Evolutionary conservation across 2,888 invertebrate genomes (phyloP).

Genomic region (Epsilonema sp.): DNA sequence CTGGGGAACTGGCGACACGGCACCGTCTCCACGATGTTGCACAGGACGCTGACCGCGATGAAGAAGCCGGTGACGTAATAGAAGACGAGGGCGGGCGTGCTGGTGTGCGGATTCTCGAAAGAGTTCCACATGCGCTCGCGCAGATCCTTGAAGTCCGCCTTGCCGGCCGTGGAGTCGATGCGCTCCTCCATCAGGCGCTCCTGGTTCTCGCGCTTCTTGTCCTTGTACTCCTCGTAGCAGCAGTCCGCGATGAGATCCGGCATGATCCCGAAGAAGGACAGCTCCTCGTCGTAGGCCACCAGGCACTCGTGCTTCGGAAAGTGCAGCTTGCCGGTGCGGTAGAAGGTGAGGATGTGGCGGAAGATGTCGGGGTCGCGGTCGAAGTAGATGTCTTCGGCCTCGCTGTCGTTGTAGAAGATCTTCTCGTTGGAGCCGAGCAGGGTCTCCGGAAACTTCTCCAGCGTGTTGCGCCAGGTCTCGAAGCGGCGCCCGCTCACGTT

Average conservation of each 20-base stretch:
- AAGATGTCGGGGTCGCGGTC: constrained; percentile 98
- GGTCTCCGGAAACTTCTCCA: constrained; percentile 97
- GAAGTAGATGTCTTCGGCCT: constrained; percentile 77
- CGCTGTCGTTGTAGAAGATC: constrained; percentile 98
- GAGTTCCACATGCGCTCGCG: constrained; percentile 73
- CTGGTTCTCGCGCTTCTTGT: constrained; percentile 92
- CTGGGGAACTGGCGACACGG: constrained; percentile 55
- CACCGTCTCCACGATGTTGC: constrained; percentile 93
- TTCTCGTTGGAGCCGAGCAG: constrained; percentile 81
- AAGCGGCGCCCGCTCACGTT: constrained; percentile 88
- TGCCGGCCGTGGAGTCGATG: constrained; percentile 18
- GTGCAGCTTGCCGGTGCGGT: constrained; percentile 94
- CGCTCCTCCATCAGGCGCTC: constrained; percentile 86
- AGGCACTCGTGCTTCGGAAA: constrained; percentile 98
- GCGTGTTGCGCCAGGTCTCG: constrained; percentile 96
- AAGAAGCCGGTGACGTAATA: constrained; percentile 99
- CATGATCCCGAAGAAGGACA: constrained; percentile 94
- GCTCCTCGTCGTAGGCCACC: constrained; percentile 93
- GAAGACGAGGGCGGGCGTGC: constrained; percentile 95
- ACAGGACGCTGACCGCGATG: constrained; percentile 96
- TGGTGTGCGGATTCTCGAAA: constrained; percentile 97
- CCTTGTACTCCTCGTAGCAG: constrained; percentile 98
- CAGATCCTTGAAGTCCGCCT: constrained; percentile 4
- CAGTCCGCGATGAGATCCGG: constrained; percentile 95
- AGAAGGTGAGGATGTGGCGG: constrained; percentile 92